Percentiles rank a stretch among this genome's conserved stretches.
These are phyloP conservation scores for Nibea albiflora DNA, from an alignment of 2,113 vertebrate species.

Conservation along the genomic window DNA sequence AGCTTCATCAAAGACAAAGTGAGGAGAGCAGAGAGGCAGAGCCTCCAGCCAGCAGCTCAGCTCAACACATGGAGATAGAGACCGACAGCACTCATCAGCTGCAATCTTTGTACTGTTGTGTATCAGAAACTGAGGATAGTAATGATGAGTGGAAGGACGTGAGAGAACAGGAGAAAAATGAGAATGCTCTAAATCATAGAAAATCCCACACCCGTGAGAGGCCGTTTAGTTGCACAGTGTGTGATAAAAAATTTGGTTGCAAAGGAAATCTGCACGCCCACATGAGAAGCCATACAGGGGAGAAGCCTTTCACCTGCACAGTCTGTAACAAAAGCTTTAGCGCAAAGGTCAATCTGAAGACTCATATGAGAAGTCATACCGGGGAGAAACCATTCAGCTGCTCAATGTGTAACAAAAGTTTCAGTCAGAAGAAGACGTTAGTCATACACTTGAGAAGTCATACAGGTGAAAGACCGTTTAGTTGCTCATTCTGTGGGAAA, in stretches of 20 bases:
- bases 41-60: neutral
- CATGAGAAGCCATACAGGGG: constrained; percentile 8
- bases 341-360: constrained; percentile 11
- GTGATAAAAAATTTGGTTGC: constrained; percentile 14
- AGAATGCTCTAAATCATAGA: neutral
- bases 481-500: constrained; percentile 4
- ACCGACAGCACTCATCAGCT: constrained; percentile 1
- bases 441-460: constrained; percentile 22
- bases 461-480: constrained; percentile 13
- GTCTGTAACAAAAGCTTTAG: constrained; percentile 17
- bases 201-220: neutral
- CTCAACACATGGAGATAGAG: neutral
- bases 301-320: constrained; percentile 2
- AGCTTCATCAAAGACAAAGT: neutral
- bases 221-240: constrained; percentile 16
- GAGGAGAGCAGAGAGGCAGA: neutral
- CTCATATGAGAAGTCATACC: constrained; percentile 3
- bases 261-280: constrained; percentile 18
- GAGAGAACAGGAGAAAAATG: neutral
- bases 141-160: constrained; percentile 4
- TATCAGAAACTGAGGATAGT: constrained; percentile 24
- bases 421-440: constrained; percentile 22
- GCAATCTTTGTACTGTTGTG: neutral
- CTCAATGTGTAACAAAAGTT: constrained; percentile 6
- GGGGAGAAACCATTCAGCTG: constrained; percentile 32